Conservation (phyloP, 2,888 invertebrate genomes). For the Timema cristinae region DNA sequence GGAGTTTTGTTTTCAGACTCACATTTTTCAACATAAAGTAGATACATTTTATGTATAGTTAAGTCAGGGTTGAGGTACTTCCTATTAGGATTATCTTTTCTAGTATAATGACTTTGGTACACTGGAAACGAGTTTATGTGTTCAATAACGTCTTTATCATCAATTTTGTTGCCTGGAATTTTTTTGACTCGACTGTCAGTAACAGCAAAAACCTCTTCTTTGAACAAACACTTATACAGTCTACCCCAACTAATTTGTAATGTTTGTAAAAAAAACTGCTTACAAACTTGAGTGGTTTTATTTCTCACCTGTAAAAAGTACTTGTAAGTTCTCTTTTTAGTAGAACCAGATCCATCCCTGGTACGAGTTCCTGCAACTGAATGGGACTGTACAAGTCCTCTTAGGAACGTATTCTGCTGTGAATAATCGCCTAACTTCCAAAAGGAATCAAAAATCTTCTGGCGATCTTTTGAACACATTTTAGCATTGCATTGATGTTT, state of each 20-base stretch:
- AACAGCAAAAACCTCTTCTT: conserved; percentile 14
- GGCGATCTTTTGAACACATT: neutral
- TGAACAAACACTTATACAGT: neutral
- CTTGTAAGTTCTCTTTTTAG: neutral
- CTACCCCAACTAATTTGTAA: neutral
- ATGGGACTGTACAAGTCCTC: conserved; percentile 4
- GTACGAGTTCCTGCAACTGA: neutral
- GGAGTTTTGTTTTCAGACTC: neutral
- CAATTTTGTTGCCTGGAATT: conserved; percentile 6
- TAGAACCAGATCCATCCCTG: neutral
- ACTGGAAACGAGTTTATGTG: conserved; percentile 2
- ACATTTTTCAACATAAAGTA: conserved; percentile 11
- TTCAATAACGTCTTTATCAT: conserved; percentile 10
- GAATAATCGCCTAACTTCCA: conserved; percentile 14
- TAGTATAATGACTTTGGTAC: conserved; percentile 15
- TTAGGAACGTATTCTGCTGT: conserved; percentile 13
- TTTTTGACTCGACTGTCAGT: neutral
- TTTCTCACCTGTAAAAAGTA: conserved; percentile 12
- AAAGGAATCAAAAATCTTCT: neutral
- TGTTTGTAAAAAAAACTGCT: neutral
- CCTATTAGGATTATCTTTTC: conserved; percentile 13
- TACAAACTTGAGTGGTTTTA: no score
- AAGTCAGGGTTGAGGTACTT: neutral
- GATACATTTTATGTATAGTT: conserved; percentile 12
- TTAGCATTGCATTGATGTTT: conserved; percentile 5